A percentile compares a stretch with the other conserved stretches of the same genome.
Evolutionary conservation across 2,888 invertebrate species (phyloP).

Genomic region (Eremobia ochroleuca): DNA sequence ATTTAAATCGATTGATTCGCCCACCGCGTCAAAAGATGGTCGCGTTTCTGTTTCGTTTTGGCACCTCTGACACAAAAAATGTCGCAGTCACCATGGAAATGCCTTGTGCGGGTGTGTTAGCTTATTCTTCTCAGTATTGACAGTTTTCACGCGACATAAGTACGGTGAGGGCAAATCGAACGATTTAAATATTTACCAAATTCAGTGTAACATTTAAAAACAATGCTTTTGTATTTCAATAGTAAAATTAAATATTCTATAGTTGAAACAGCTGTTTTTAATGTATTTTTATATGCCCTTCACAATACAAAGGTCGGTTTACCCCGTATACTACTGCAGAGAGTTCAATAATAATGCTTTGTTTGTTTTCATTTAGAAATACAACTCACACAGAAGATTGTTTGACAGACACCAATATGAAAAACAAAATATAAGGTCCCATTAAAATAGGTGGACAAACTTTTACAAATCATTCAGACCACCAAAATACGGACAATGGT

Average conservation of each 20-base stretch:
- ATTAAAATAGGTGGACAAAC: too few species aligned
- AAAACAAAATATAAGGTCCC: too few species aligned
- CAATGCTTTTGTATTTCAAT: neutral
- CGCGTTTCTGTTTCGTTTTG: neutral
- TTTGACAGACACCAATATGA: neutral
- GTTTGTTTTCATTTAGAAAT: constrained; percentile 1
- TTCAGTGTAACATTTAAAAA: neutral
- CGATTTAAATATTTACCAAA: neutral
- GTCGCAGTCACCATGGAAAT: neutral
- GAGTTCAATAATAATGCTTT: neutral
- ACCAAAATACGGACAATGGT: too few species aligned
- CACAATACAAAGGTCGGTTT: neutral
- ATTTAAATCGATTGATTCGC: neutral
- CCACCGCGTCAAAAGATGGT: neutral
- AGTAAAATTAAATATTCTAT: constrained; percentile 1
- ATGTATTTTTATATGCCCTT: constrained; percentile 9
- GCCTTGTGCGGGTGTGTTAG: neutral
- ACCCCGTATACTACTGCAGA: neutral
- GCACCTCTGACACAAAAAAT: neutral
- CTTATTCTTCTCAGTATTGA: neutral
- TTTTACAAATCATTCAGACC: too few species aligned
- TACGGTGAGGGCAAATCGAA: neutral
- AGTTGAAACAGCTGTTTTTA: constrained; percentile 32
- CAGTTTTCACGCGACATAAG: neutral
- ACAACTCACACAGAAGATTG: too few species aligned